Evolutionary conservation across 2,797 vertebrate genomes (phyloP).

Genomic region (Emys orbicularis): DNA sequence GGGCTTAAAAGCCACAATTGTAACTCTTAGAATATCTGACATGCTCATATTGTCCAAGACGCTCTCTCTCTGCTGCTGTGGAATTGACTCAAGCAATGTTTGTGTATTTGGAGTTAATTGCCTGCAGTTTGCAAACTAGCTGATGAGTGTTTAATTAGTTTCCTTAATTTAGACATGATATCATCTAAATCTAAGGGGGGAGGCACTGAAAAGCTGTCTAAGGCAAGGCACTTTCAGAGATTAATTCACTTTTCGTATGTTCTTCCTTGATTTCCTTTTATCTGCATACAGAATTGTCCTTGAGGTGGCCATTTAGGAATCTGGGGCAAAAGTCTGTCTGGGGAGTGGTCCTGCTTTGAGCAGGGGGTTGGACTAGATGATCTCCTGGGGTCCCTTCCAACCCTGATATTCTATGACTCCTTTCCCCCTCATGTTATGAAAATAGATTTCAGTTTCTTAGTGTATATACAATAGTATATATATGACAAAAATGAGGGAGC

Average conservation of each 20-base stretch:
- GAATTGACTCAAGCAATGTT: background rate
- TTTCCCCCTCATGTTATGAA: too few relatives aligned
- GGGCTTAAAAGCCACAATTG: background rate
- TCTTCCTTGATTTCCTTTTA: background rate
- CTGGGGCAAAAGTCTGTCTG: too few relatives aligned
- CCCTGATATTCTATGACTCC: too few relatives aligned
- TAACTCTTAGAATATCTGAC: background rate
- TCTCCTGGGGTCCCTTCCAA: too few relatives aligned
- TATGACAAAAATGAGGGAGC: too few relatives aligned
- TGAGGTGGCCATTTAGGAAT: too few relatives aligned
- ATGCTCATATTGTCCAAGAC: background rate
- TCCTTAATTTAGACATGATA: conserved; percentile 15
- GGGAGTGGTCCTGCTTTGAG: too few relatives aligned
- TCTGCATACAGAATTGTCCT: background rate
- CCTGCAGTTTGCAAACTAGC: conserved; percentile 33
- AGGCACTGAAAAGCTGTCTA: background rate
- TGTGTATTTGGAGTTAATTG: conserved; percentile 38
- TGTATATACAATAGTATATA: too few relatives aligned
- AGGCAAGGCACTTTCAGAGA: background rate
- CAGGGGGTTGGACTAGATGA: too few relatives aligned
- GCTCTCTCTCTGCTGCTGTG: background rate
- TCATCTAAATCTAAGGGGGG: background rate
- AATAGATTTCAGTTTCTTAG: too few relatives aligned
- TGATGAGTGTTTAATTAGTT: conserved; percentile 7
- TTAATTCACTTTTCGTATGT: background rate